These are phyloP conservation scores for Helicolenus hilgendorfi DNA, from an alignment of 2,797 vertebrate genomes.

Conservation along the genomic window DNA sequence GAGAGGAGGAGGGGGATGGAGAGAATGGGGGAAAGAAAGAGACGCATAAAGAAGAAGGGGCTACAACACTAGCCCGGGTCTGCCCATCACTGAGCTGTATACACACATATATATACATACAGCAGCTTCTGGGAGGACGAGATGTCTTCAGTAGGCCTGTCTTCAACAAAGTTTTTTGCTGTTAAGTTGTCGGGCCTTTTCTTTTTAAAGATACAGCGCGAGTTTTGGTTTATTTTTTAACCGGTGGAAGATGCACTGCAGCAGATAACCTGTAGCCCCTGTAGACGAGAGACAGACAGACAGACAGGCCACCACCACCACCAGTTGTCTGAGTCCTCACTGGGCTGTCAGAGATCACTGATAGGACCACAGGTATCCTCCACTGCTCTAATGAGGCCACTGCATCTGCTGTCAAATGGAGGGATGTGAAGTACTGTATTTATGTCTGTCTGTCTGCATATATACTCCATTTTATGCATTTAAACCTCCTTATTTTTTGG, in stretches of 20 bases:
- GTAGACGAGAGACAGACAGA: background rate
- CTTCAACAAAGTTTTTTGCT: conserved; percentile 74
- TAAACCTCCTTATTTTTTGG: background rate
- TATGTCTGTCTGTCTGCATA: background rate
- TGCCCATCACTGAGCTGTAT: conserved; percentile 55
- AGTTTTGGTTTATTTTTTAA: conserved; percentile 21
- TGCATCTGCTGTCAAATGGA: conserved; percentile 25
- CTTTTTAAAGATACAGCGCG: conserved; percentile 63
- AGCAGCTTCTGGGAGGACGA: conserved; percentile 25
- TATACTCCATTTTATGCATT: background rate
- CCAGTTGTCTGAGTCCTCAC: conserved; percentile 50
- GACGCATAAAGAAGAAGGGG: conserved; percentile 82
- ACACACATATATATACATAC: background rate
- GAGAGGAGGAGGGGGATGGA: conserved; percentile 60
- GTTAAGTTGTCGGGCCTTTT: conserved; percentile 64
- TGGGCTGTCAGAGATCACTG: conserved; percentile 60
- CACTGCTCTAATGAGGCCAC: conserved; percentile 50
- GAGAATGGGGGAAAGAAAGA: conserved; percentile 72
- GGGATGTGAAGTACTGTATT: background rate
- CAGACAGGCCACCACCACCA: background rate
- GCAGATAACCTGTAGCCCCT: conserved; percentile 68
- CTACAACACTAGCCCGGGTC: conserved; percentile 75
- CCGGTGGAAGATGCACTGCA: conserved; percentile 64
- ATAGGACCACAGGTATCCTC: conserved; percentile 65
- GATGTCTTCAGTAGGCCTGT: conserved; percentile 54